These are phyloP conservation scores for Sinhomidia bicolor DNA, from an alignment of 2,888 invertebrate genomes.

Conservation along the genomic window DNA sequence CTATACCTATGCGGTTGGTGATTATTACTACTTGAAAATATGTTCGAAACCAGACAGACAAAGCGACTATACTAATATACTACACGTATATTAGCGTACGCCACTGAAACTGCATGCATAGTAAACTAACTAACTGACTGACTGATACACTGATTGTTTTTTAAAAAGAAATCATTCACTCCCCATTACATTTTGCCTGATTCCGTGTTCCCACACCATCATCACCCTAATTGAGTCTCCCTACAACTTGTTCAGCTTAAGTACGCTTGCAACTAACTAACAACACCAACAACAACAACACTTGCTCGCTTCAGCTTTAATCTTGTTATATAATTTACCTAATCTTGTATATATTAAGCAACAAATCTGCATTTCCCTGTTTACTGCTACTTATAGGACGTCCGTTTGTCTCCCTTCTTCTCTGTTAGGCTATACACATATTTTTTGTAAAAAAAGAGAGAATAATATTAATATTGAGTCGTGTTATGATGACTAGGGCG, in stretches of 20 bases:
- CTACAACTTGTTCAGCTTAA: conserved; percentile 41
- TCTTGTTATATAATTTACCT: no score
- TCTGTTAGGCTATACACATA: neutral
- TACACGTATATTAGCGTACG: no score
- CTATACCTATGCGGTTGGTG: neutral
- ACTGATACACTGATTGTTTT: conserved; percentile 2
- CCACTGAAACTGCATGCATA: no score
- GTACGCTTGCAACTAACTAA: neutral
- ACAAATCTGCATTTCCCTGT: neutral
- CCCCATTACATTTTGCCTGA: conserved; percentile 13
- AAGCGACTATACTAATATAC: no score
- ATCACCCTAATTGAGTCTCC: conserved; percentile 16
- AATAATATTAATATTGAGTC: neutral
- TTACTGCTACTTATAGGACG: no score
- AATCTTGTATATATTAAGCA: neutral
- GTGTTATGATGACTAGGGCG: neutral
- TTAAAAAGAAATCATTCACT: conserved; percentile 11
- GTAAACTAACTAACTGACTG: no score
- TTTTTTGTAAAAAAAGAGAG: neutral
- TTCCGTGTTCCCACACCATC: conserved; percentile 44
- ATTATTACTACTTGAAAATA: neutral
- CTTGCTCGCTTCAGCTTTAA: no score
- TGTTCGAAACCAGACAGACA: neutral
- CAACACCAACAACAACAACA: no score
- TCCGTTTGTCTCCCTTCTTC: conserved; percentile 12